phyloP scores from a whole-genome alignment of 2,113 vertebrate species.

The Zingel zingel region DNA sequence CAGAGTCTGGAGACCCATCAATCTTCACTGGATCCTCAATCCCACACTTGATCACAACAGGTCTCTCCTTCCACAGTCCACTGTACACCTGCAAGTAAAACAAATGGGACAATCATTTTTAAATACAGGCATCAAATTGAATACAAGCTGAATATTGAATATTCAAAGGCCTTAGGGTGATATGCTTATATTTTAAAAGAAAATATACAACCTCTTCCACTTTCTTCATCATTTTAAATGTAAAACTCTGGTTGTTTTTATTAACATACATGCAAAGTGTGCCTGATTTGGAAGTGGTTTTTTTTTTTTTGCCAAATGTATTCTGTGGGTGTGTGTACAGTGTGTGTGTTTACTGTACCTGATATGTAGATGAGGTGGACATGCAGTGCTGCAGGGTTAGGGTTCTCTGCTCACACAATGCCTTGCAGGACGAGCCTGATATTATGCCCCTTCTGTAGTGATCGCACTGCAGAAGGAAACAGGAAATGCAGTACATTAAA shows the following conservation, averaged over 20 bases:
- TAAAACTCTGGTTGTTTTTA: not conserved
- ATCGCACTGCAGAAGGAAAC: slow-evolving; percentile 88
- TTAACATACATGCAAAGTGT: not conserved
- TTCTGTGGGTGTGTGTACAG: not conserved
- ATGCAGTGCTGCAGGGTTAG: slow-evolving; percentile 85
- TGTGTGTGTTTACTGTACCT: slow-evolving; percentile 82
- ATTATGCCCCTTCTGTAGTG: slow-evolving; percentile 96
- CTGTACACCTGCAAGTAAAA: slow-evolving; percentile 88
- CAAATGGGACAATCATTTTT: not conserved
- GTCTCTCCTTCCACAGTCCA: slow-evolving; percentile 91
- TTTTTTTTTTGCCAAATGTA: too few species aligned
- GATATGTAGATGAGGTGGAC: slow-evolving; percentile 56
- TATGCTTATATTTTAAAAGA: not conserved
- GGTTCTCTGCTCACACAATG: slow-evolving; percentile 90
- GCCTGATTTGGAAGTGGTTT: not conserved
- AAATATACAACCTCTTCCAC: not conserved
- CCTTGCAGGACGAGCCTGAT: slow-evolving; percentile 93
- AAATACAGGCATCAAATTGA: too few species aligned
- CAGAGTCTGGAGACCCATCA: slow-evolving; percentile 75
- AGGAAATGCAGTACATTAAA: slow-evolving; percentile 17
- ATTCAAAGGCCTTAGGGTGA: not conserved
- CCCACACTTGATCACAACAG: slow-evolving; percentile 95
- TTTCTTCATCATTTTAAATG: too few species aligned
- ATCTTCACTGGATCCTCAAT: slow-evolving; percentile 84
- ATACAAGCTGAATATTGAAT: too few species aligned